These are phyloP conservation scores for Yponomeuta sedellus DNA, from an alignment of 2,888 invertebrate species.

Conservation along the genomic window DNA sequence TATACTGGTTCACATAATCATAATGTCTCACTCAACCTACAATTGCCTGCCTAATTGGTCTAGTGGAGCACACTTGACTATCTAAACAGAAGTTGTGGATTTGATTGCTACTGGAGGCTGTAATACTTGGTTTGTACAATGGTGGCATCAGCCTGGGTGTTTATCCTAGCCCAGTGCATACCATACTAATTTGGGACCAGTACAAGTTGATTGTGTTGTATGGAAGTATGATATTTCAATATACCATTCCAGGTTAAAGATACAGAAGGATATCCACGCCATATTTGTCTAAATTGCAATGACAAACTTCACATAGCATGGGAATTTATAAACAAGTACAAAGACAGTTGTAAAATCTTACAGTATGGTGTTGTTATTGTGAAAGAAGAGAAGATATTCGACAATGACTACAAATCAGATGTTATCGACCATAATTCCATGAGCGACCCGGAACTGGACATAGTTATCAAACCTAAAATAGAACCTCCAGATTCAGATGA, in stretches of 20 bases:
- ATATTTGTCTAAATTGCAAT: slow-evolving; percentile 51
- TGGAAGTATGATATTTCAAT: not conserved
- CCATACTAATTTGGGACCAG: too few relatives aligned
- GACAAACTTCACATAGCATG: slow-evolving; percentile 39
- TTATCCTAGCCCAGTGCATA: too few relatives aligned
- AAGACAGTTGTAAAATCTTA: slow-evolving; percentile 42
- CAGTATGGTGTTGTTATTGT: slow-evolving; percentile 37
- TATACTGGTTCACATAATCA: too few relatives aligned
- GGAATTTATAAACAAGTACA: slow-evolving; percentile 52
- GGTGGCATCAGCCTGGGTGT: too few relatives aligned
- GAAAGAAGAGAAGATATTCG: slow-evolving; percentile 38
- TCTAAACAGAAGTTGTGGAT: too few relatives aligned
- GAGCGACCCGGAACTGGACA: slow-evolving; percentile 28
- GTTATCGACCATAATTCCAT: slow-evolving; percentile 14
- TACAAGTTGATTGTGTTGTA: too few relatives aligned
- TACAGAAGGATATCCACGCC: slow-evolving; percentile 51
- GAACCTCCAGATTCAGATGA: slow-evolving; percentile 26
- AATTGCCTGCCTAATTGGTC: too few relatives aligned
- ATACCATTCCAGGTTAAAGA: slow-evolving; percentile 52
- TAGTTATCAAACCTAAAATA: slow-evolving; percentile 34
- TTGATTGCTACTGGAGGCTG: too few relatives aligned
- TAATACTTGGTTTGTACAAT: too few relatives aligned
- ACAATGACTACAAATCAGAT: slow-evolving; percentile 24
- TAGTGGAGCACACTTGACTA: too few relatives aligned
- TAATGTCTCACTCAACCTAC: too few relatives aligned